A percentile compares a stretch with the other conserved stretches of the same genome.
phyloP scores from a whole-genome alignment of 1,140 invertebrate species.

The Diuraphis noxia region DNA sequence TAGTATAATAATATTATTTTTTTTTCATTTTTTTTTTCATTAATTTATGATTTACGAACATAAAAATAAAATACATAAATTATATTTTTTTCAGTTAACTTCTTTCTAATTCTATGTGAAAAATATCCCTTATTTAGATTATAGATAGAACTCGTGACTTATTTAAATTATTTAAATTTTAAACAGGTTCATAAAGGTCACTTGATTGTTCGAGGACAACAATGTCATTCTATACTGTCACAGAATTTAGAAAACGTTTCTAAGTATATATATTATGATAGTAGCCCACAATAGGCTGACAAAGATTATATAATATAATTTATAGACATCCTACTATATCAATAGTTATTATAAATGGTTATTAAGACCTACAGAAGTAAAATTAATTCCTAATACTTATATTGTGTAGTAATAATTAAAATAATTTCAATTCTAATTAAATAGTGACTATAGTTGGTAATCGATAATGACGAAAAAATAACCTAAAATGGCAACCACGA shows the following conservation, averaged over 20 bases:
- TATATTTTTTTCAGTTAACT: background rate
- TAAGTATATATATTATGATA: background rate
- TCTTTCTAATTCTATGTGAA: background rate
- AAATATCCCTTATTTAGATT: background rate
- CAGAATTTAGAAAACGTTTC: background rate
- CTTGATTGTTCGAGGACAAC: background rate
- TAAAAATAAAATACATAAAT: background rate
- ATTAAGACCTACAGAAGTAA: background rate
- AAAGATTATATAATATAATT: background rate
- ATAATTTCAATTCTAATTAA: background rate
- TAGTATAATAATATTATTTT: background rate
- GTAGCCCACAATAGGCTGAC: no score
- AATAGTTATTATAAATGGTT: background rate
- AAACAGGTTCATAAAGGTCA: background rate
- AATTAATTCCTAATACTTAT: background rate
- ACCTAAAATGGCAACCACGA: background rate
- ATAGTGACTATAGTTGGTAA: background rate
- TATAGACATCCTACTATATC: background rate
- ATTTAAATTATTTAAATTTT: slow-evolving; percentile 8
- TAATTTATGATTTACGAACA: background rate
- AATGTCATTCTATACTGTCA: background rate
- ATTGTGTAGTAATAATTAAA: background rate
- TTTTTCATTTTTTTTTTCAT: background rate
- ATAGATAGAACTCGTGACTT: background rate
- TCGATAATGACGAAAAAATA: background rate